Conservation (phyloP, 64 coral and sea anemone genomes). For the Dendrophyllia cribrosa region DNA sequence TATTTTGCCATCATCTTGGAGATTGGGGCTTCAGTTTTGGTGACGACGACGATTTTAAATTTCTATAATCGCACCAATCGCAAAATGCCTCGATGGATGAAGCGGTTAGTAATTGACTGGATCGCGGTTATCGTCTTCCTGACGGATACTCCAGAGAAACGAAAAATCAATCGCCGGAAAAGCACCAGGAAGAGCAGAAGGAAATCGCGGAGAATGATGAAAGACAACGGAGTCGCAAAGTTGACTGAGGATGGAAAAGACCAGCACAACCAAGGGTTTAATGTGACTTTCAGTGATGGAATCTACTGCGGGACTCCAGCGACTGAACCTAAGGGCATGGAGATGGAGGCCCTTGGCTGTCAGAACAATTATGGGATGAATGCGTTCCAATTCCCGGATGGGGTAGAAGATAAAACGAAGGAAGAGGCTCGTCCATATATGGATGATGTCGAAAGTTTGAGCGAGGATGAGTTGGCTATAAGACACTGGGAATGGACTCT, state of each 20-base stretch:
- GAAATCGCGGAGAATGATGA: background rate
- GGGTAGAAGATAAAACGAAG: background rate
- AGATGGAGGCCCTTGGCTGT: slow-evolving; percentile 9
- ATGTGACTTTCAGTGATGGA: slow-evolving; percentile 11
- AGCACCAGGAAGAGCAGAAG: background rate
- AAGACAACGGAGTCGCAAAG: slow-evolving; percentile 2
- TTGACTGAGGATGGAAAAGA: slow-evolving; percentile 1
- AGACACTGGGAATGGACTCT: slow-evolving; percentile 92
- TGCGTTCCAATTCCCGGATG: slow-evolving; percentile 15
- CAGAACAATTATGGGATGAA: slow-evolving; percentile 3
- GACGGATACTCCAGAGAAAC: slow-evolving; percentile 32
- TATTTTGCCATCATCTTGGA: slow-evolving; percentile 92
- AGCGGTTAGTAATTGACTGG: slow-evolving; percentile 72
- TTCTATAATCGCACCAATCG: slow-evolving; percentile 92
- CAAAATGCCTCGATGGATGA: slow-evolving; percentile 82
- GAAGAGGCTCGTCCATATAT: slow-evolving; percentile 55
- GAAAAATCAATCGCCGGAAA: slow-evolving; percentile 51
- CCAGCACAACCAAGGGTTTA: slow-evolving; percentile 1
- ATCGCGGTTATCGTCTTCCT: slow-evolving; percentile 68
- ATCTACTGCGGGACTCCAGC: slow-evolving; percentile 4
- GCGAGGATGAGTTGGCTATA: slow-evolving; percentile 67
- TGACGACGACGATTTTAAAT: slow-evolving; percentile 85
- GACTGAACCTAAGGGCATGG: background rate
- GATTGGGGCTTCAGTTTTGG: slow-evolving; percentile 75
- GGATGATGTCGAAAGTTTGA: slow-evolving; percentile 49